Percentiles rank a stretch among this genome's conserved stretches.
Evolutionary conservation across 2,113 vertebrate genomes (phyloP).

Genomic region (Emydocephalus ijimae): DNA sequence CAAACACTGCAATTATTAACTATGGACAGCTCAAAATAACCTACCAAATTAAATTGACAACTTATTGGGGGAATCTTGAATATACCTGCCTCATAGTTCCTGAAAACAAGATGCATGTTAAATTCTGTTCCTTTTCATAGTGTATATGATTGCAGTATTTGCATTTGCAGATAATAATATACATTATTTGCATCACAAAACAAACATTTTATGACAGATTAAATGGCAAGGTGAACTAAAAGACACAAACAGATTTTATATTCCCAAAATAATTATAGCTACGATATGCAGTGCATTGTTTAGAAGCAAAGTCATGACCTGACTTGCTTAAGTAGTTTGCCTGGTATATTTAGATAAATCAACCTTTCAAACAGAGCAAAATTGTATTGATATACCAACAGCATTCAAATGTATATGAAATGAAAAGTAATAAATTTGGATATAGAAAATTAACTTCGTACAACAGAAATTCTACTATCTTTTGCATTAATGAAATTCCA

Average conservation of each 20-base stretch:
- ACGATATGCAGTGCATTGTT: not conserved
- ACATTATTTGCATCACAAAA: not conserved
- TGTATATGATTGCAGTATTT: not conserved
- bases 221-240: conserved; percentile 10
- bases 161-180: not conserved
- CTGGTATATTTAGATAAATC: not conserved
- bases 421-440: not conserved
- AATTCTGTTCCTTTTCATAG: not conserved
- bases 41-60: not conserved
- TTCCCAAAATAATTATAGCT: not conserved
- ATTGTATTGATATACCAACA: not conserved
- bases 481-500: not conserved
- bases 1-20: not conserved
- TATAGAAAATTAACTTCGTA: not conserved
- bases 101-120: not conserved
- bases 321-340: not conserved
- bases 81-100: not conserved
- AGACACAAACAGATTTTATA: not conserved
- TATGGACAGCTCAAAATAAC: not conserved
- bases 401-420: not conserved
- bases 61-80: not conserved
- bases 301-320: not conserved
- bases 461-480: not conserved
- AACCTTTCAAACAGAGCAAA: not conserved
- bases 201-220: not conserved